phyloP scores from a whole-genome alignment of 2,113 vertebrate species.

The Heloderma charlesbogerti region DNA sequence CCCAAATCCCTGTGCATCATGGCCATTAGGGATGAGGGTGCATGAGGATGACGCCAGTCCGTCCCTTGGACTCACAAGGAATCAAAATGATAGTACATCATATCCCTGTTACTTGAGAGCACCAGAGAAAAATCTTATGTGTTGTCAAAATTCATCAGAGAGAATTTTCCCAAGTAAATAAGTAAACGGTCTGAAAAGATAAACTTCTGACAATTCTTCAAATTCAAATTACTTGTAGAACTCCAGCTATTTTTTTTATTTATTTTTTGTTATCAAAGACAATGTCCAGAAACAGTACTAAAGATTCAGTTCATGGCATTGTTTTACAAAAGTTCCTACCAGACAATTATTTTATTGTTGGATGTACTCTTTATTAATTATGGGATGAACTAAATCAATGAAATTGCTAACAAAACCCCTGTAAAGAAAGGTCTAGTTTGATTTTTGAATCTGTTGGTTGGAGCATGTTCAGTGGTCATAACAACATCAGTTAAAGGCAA shows the following conservation, averaged over 20 bases:
- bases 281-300: slow-evolving; percentile 88
- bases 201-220: slow-evolving; percentile 25
- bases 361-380: slow-evolving; percentile 81
- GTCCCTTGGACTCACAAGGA: not conserved
- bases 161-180: not conserved
- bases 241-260: slow-evolving; percentile 63
- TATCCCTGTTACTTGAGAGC: not conserved
- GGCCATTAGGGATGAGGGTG: too few species aligned
- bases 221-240: slow-evolving; percentile 62
- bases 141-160: not conserved
- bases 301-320: slow-evolving; percentile 81
- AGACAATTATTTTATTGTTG: slow-evolving; percentile 80
- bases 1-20: too few species aligned
- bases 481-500: slow-evolving; percentile 69
- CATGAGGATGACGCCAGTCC: too few species aligned
- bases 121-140: not conserved
- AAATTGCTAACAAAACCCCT: slow-evolving; percentile 77
- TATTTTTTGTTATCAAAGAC: slow-evolving; percentile 92
- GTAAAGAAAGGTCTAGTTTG: slow-evolving; percentile 73
- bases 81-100: not conserved
- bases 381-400: slow-evolving; percentile 72
- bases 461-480: slow-evolving; percentile 72
- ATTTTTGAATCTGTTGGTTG: slow-evolving; percentile 71
- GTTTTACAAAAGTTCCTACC: slow-evolving; percentile 82
- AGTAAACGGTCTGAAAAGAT: not conserved